Conservation (phyloP, 2,797 vertebrate species). For the Avahi laniger region DNA sequence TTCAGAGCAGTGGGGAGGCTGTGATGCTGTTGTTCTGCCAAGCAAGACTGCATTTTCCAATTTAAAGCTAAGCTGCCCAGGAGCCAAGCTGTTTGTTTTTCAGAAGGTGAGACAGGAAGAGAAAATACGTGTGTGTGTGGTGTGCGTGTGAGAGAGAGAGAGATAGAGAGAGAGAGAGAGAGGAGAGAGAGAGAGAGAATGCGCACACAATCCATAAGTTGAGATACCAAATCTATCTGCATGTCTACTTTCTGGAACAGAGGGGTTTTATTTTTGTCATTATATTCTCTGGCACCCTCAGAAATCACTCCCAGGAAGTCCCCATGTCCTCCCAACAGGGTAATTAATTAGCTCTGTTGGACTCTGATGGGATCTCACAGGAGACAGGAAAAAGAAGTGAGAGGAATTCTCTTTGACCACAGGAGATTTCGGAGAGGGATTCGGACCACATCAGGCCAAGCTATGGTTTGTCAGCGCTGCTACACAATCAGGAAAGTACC, state of each 20-base stretch:
- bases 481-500: neutral
- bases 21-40: slow-evolving; percentile 26
- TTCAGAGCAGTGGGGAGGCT: slow-evolving; percentile 46
- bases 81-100: slow-evolving; percentile 47
- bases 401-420: slow-evolving; percentile 21
- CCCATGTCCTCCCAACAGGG: neutral
- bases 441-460: neutral
- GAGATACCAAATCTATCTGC: neutral
- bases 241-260: neutral
- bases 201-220: neutral
- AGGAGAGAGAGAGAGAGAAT: neutral
- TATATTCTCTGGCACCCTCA: neutral
- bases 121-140: neutral
- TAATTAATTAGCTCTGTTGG: slow-evolving; percentile 47
- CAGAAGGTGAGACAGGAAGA: neutral
- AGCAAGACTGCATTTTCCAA: slow-evolving; percentile 71
- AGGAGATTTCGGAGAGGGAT: neutral
- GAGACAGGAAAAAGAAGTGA: neutral
- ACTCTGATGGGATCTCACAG: slow-evolving; percentile 9
- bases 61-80: slow-evolving; percentile 65
- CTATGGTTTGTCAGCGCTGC: neutral
- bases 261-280: neutral
- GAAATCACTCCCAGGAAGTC: slow-evolving; percentile 27
- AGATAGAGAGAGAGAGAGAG: neutral
- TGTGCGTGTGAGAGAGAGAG: neutral